phyloP scores from a whole-genome alignment of 2,113 vertebrate species.

The Calypte anna region DNA sequence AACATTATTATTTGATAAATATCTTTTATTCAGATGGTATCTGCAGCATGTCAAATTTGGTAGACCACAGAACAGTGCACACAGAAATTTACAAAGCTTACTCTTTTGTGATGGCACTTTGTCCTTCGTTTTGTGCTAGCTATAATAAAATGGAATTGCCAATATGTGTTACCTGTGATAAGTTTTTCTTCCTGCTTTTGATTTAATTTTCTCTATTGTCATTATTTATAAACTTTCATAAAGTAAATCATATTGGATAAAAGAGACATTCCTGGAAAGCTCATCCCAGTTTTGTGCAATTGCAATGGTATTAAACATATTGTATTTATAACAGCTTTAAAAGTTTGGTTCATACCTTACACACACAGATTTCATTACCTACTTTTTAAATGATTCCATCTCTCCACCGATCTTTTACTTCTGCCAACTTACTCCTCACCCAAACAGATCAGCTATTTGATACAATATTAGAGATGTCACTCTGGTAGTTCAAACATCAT shows the following conservation, averaged over 20 bases:
- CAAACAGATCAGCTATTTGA: neutral
- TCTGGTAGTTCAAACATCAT: conserved; percentile 8
- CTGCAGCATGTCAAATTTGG: neutral
- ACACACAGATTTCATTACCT: neutral
- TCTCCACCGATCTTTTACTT: neutral
- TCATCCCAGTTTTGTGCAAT: neutral
- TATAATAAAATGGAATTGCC: neutral
- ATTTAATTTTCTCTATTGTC: neutral
- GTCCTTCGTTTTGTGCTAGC: neutral
- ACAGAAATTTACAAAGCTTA: neutral
- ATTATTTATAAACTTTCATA: neutral
- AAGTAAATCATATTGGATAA: neutral
- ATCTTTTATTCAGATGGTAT: neutral
- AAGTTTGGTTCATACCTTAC: neutral
- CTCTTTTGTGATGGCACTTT: neutral
- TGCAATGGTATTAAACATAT: neutral
- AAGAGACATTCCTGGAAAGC: neutral
- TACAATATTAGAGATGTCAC: conserved; percentile 22
- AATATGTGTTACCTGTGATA: neutral
- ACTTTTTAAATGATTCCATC: neutral
- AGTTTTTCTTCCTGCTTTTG: neutral
- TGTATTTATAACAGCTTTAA: neutral
- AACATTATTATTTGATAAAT: neutral
- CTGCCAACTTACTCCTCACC: neutral
- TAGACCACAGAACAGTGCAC: neutral